Conservation (phyloP, 2,888 invertebrate species). For the Automeris io region DNA sequence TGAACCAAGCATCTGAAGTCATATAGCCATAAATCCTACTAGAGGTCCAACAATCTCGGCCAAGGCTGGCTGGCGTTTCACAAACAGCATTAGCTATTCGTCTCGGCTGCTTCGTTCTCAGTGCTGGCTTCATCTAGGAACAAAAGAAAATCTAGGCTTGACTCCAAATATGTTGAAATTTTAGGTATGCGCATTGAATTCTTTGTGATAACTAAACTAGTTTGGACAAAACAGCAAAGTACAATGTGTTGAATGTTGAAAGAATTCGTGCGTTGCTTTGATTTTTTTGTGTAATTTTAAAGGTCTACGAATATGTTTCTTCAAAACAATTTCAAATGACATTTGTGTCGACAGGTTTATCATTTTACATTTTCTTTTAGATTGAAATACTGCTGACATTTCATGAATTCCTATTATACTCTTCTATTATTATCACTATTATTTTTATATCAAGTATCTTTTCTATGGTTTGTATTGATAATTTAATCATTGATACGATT, state of each 20-base stretch:
- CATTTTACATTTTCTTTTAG: no score
- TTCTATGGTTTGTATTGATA: no score
- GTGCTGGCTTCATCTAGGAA: conserved; percentile 33
- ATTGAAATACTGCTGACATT: no score
- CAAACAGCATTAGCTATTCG: conserved; percentile 60
- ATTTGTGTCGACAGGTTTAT: no score
- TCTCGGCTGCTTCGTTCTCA: conserved; percentile 29
- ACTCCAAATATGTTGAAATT: conserved; percentile 9
- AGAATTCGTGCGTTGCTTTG: neutral
- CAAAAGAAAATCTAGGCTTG: conserved; percentile 40
- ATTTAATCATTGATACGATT: no score
- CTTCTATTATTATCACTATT: no score
- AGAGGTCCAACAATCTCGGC: conserved; percentile 42
- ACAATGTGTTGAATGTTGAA: neutral
- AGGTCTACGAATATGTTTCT: no score
- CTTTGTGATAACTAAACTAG: conserved; percentile 1
- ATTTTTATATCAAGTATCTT: no score
- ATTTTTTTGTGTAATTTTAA: no score
- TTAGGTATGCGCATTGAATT: neutral
- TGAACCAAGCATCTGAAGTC: neutral
- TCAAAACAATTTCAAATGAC: no score
- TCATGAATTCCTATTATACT: no score
- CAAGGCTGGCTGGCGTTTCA: conserved; percentile 59
- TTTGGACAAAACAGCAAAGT: neutral
- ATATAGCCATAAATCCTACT: conserved; percentile 22